Evolutionary conservation across 2,113 vertebrate genomes (phyloP).

Genomic region (Eleginops maclovinus): DNA sequence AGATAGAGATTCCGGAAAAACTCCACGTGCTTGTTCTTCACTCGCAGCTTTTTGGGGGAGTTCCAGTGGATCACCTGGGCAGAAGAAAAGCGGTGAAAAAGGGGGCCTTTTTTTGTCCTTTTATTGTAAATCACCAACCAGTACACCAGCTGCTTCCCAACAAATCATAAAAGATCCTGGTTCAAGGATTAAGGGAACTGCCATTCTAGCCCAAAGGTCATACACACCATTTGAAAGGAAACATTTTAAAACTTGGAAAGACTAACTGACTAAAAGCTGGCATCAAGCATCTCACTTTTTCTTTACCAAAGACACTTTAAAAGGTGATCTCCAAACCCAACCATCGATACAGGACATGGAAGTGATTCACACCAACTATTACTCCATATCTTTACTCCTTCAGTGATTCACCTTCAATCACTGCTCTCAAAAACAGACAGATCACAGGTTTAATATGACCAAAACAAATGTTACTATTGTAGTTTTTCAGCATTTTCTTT

Average conservation of each 20-base stretch:
- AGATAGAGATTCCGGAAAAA: constrained; percentile 98
- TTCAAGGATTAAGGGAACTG: not conserved
- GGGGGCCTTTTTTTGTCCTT: not conserved
- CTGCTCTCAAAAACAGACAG: not conserved
- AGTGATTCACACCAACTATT: not conserved
- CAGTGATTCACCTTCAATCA: not conserved
- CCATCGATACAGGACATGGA: not conserved
- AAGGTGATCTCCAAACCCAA: not conserved
- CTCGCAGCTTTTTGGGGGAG: constrained; percentile 96
- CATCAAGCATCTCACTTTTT: not conserved
- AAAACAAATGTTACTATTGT: too few relatives aligned
- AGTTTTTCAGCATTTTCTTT: too few relatives aligned
- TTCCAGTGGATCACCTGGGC: constrained; percentile 99
- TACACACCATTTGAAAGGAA: not conserved
- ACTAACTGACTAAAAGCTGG: not conserved
- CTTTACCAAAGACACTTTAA: not conserved
- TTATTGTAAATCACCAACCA: not conserved
- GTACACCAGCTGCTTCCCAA: not conserved
- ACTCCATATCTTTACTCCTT: not conserved
- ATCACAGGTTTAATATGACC: too few relatives aligned
- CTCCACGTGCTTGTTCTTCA: constrained; percentile 99
- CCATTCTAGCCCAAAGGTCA: too few relatives aligned
- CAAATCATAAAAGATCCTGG: not conserved
- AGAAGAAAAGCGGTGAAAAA: not conserved
- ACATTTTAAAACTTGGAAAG: not conserved